Conservation (phyloP, 1,140 invertebrate genomes). For the Drosophila repleta region DNA sequence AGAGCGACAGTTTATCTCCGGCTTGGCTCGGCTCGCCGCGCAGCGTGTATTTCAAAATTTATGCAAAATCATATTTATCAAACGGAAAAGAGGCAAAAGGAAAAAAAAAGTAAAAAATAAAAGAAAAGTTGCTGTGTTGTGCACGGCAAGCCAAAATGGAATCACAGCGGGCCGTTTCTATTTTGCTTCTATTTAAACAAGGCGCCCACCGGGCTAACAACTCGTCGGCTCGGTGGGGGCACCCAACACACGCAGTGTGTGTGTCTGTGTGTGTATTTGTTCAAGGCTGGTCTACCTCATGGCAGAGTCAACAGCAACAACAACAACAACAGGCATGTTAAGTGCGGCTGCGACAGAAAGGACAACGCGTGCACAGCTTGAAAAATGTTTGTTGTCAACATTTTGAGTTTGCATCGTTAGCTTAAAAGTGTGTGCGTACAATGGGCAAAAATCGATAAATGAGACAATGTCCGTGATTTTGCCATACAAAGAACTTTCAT, state of each 20-base stretch:
- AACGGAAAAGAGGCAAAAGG: conserved; percentile 37
- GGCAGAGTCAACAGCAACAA: conserved; percentile 35
- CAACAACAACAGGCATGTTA: conserved; percentile 20
- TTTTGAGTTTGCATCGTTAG: conserved; percentile 82
- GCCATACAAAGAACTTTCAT: conserved; percentile 59
- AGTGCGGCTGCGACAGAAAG: conserved; percentile 34
- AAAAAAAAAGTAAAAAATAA: conserved; percentile 14
- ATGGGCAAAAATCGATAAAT: conserved; percentile 77
- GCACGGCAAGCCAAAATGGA: conserved; percentile 60
- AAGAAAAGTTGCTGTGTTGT: conserved; percentile 36
- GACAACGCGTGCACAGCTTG: conserved; percentile 70
- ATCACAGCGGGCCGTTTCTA: conserved; percentile 69
- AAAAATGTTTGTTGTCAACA: conserved; percentile 83
- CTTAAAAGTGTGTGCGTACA: conserved; percentile 72
- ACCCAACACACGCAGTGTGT: conserved; percentile 13
- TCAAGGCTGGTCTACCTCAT: conserved; percentile 67
- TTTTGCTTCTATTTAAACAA: conserved; percentile 64
- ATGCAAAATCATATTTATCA: conserved; percentile 78
- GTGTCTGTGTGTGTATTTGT: conserved; percentile 57
- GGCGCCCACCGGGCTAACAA: conserved; percentile 33
- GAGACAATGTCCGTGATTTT: conserved; percentile 75
- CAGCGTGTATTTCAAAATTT: conserved; percentile 64
- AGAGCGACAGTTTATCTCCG: conserved; percentile 55
- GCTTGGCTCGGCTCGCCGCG: conserved; percentile 48
- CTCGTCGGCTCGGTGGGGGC: conserved; percentile 29